These are phyloP conservation scores for Halichoerus grypus DNA, from an alignment of 2,113 vertebrate species.

Conservation along the genomic window DNA sequence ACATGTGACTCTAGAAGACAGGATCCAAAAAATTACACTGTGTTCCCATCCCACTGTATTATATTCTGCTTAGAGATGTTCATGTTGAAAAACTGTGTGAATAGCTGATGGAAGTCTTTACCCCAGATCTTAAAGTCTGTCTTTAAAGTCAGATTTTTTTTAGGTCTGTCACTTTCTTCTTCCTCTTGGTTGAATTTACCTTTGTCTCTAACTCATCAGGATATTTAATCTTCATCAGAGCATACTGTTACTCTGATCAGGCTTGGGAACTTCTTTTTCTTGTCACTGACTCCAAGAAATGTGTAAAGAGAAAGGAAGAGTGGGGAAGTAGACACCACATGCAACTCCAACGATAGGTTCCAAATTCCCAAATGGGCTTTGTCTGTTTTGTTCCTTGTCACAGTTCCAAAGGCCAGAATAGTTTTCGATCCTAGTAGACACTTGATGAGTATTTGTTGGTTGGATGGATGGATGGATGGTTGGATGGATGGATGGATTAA, in stretches of 20 bases:
- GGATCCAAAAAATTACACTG: not conserved
- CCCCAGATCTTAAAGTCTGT: not conserved
- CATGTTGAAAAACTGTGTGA: not conserved
- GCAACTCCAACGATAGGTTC: not conserved
- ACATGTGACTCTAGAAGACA: not conserved
- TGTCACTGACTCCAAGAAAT: not conserved
- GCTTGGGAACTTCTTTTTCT: not conserved
- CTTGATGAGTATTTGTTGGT: not conserved
- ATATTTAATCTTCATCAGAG: not conserved
- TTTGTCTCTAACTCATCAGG: constrained; percentile 5
- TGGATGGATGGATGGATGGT: not conserved
- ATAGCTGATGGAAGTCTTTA: not conserved
- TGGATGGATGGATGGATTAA: not conserved
- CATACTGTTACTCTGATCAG: not conserved
- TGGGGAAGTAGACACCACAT: not conserved
- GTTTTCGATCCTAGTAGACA: not conserved
- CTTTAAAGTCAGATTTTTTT: not conserved
- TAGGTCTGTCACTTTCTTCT: not conserved
- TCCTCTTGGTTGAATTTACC: constrained; percentile 27
- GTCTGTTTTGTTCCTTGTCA: not conserved
- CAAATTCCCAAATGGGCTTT: not conserved
- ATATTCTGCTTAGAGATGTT: not conserved
- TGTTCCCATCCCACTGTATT: not conserved
- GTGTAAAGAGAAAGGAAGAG: not conserved
- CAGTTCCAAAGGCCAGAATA: not conserved